Base-by-base conservation (phyloP, 30 jellyfish, hydroid and myxozoan genomes). In the Aurelia sp. region DNA sequence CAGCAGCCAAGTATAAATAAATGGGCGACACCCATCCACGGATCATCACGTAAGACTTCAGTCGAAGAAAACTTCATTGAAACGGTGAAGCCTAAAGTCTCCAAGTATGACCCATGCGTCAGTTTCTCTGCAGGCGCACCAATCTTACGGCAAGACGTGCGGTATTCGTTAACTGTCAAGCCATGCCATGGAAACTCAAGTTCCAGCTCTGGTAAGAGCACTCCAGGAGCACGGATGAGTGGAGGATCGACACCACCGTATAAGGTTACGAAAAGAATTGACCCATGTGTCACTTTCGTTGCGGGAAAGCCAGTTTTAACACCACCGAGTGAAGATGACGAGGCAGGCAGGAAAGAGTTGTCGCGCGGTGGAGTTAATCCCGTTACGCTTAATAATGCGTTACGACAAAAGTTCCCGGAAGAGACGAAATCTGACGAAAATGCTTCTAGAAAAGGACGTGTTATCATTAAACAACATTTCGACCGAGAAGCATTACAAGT, bases 91-190 rank as follows among this genome's bases (percentile, higher is more conserved):
- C 40, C 88, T 21, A 73, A 84, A 64, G 81, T 66, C 21, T 50
- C 84, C 31, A 89, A 81, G 71, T 89, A 89, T 66, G 99, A 90
- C 71, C 99, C 99, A 4, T 95, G 99, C 71, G 99, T 95, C 31
- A 71, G 87, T n/a, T 95, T 95, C 66, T 63, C 86, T 19, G 97
- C 97, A 7, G 99, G 99, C 47, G 88, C 97, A 30, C 87, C 99
- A 3, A 92, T 89, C 13, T 21, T 85, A 7, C 58, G 63, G 23
- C 88, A 57, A 18, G 99, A 95, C 51, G 82, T 64, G 16, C 76
- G 78, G 61, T 67, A 61, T 62, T 85, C 97, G 20, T 21, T 78
- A 17, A 40, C 76, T n/a, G 88, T 87, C 58, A 78, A 60, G 15
- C 87, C 41, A 4, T 47, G 63, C 62, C 77, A 96, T 27, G 69